Evolutionary conservation across 2,797 vertebrate species (phyloP).

Genomic region (Microcaecilia unicolor): DNA sequence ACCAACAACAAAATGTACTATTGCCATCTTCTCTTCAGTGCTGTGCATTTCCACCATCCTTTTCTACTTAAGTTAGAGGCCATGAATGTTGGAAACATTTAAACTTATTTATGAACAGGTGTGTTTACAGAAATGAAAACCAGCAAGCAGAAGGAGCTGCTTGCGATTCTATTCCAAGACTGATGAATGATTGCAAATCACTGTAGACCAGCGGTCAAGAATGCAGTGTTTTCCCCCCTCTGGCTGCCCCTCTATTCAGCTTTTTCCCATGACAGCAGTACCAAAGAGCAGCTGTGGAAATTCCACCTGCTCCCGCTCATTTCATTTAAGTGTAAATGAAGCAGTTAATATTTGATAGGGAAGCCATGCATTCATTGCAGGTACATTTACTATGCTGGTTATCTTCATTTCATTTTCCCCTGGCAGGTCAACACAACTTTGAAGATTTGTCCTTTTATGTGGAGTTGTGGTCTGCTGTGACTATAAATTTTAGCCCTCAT

Average conservation of each 20-base stretch:
- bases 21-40: constrained; percentile 56
- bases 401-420: constrained; percentile 54
- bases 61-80: constrained; percentile 66
- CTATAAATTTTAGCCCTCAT: constrained; percentile 83
- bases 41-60: constrained; percentile 49
- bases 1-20: constrained; percentile 45
- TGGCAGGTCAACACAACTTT: constrained; percentile 81
- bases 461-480: constrained; percentile 83
- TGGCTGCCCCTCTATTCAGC: constrained; percentile 31
- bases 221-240: constrained; percentile 32
- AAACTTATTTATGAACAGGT: constrained; percentile 66
- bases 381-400: constrained; percentile 56
- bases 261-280: constrained; percentile 55
- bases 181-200: constrained; percentile 51
- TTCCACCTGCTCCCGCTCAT: constrained; percentile 46
- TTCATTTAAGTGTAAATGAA: constrained; percentile 77
- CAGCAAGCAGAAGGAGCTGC: constrained; percentile 19
- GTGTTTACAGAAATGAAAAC: constrained; percentile 48
- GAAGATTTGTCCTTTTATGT: constrained; percentile 87
- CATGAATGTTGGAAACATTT: constrained; percentile 63
- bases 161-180: constrained; percentile 51
- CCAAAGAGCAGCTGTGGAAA: constrained; percentile 51
- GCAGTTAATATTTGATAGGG: constrained; percentile 74
- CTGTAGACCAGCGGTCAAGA: constrained; percentile 54
- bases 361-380: constrained; percentile 59